Conservation (phyloP, 2,888 invertebrate genomes). For the Listrodromus nycthemerus region DNA sequence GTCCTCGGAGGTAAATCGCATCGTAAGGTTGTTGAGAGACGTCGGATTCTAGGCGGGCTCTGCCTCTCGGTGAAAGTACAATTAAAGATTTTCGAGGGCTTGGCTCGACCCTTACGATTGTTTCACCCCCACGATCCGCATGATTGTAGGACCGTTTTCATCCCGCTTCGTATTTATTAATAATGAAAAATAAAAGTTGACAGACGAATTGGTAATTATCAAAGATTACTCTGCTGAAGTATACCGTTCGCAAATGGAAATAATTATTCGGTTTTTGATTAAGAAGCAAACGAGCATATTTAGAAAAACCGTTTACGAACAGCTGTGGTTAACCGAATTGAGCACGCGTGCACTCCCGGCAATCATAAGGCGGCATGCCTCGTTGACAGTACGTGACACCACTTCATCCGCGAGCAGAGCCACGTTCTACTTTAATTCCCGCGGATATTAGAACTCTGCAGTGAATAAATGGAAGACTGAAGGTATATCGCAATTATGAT, state of each 20-base stretch:
- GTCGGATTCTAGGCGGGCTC: not conserved
- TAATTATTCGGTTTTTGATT: not conserved
- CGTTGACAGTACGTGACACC: slow-evolving; percentile 24
- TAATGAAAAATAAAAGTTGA: not conserved
- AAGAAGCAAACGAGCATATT: not conserved
- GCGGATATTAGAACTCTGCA: not conserved
- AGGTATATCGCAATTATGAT: not conserved
- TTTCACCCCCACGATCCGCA: slow-evolving; percentile 7
- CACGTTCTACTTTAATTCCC: not conserved
- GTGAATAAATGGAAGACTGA: not conserved
- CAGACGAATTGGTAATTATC: not conserved
- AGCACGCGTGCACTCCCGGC: slow-evolving; percentile 9
- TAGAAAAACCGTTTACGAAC: slow-evolving; percentile 24
- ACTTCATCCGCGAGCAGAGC: not conserved
- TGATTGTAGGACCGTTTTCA: not conserved
- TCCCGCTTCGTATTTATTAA: not conserved
- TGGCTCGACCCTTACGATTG: slow-evolving; percentile 10
- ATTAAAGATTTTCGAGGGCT: slow-evolving; percentile 23
- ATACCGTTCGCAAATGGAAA: not conserved
- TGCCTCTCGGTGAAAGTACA: slow-evolving; percentile 42
- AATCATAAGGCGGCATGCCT: slow-evolving; percentile 42
- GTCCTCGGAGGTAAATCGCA: slow-evolving; percentile 7
- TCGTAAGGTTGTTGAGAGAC: not conserved
- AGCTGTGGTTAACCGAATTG: slow-evolving; percentile 48
- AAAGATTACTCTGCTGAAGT: not conserved